phyloP scores from a whole-genome alignment of 2,113 vertebrate genomes.

The Thamnaconus septentrionalis region DNA sequence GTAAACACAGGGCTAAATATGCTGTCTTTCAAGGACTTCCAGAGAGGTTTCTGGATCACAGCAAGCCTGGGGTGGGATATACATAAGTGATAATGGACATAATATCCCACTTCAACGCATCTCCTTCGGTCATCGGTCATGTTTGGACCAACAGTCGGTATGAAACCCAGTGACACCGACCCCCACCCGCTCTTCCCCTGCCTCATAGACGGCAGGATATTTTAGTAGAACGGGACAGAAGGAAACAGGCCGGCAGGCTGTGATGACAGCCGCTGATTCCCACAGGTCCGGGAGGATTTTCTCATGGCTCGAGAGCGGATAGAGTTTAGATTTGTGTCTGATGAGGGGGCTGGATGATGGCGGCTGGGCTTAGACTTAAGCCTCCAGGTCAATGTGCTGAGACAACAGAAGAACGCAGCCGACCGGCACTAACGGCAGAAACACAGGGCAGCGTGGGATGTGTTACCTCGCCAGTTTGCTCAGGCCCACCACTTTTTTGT shows the following conservation, averaged over 20 bases:
- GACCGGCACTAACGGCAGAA: slow-evolving; percentile 51
- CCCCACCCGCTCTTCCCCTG: not conserved
- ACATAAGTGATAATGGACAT: no score
- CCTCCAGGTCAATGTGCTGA: slow-evolving; percentile 73
- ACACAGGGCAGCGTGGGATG: slow-evolving; percentile 24
- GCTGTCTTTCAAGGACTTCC: no score
- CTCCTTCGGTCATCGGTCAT: no score
- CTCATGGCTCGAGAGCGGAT: slow-evolving; percentile 54
- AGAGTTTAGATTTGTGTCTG: slow-evolving; percentile 55
- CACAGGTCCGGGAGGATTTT: slow-evolving; percentile 66
- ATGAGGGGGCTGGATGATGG: slow-evolving; percentile 55
- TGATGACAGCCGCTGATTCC: slow-evolving; percentile 63
- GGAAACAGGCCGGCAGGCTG: slow-evolving; percentile 42
- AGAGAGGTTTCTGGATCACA: no score
- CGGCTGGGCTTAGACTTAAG: slow-evolving; percentile 69
- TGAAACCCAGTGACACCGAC: no score
- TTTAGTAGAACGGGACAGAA: slow-evolving; percentile 26
- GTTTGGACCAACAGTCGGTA: no score
- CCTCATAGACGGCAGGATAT: slow-evolving; percentile 10
- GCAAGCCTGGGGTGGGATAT: no score
- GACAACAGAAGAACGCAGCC: slow-evolving; percentile 77
- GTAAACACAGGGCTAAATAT: no score
- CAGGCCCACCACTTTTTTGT: slow-evolving; percentile 78
- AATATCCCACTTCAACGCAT: no score
- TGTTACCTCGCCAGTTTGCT: slow-evolving; percentile 78